These are phyloP conservation scores for Tetramorium alpestre DNA, from an alignment of 1,140 invertebrate genomes.

Conservation along the genomic window DNA sequence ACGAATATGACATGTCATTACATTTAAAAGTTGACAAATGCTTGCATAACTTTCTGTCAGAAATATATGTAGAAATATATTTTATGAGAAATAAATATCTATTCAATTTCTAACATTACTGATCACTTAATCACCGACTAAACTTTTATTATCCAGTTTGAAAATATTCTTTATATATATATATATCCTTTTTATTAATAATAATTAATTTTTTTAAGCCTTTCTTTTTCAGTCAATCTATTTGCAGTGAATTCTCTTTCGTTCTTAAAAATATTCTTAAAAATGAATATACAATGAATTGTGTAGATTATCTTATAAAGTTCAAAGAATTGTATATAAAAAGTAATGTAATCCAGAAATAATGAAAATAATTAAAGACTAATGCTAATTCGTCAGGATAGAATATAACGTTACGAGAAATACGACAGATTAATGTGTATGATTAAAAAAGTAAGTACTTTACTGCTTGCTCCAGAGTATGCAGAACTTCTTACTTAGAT, in stretches of 20 bases:
- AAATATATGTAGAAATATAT: background rate
- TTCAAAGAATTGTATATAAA: background rate
- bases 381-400: background rate
- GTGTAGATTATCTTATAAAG: background rate
- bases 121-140: background rate
- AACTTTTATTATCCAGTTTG: too few species aligned
- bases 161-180: too few species aligned
- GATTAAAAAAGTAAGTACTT: background rate
- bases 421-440: background rate
- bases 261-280: background rate
- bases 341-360: background rate
- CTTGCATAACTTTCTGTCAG: background rate
- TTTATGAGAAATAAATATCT: background rate
- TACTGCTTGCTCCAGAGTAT: background rate
- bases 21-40: background rate
- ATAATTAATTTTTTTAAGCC: too few species aligned
- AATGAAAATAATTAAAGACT: background rate
- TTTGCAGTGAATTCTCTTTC: too few species aligned
- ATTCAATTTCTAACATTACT: background rate
- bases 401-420: background rate
- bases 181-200: too few species aligned
- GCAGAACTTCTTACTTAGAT: background rate
- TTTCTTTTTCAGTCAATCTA: too few species aligned
- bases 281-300: background rate
- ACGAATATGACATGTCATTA: background rate